These are phyloP conservation scores for Moxostoma hubbsi DNA, from an alignment of 2,797 vertebrate genomes.

Conservation along the genomic window DNA sequence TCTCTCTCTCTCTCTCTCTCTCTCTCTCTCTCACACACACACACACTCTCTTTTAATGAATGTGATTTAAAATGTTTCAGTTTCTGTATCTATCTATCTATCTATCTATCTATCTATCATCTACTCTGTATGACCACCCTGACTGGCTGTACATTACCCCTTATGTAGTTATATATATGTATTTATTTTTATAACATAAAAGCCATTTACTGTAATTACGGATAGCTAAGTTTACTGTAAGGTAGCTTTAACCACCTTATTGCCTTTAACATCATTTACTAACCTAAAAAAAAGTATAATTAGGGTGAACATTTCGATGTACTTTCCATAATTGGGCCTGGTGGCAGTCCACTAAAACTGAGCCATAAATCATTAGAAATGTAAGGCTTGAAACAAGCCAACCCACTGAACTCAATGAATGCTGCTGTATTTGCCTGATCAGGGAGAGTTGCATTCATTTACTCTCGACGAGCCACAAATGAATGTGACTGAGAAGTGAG, in stretches of 20 bases:
- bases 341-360: slow-evolving; percentile 23
- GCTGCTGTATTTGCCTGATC: slow-evolving; percentile 21
- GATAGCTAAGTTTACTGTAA: neutral
- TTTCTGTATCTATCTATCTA: neutral
- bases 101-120: too few species aligned
- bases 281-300: slow-evolving; percentile 36
- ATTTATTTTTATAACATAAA: neutral
- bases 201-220: neutral
- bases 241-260: neutral
- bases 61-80: neutral
- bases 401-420: slow-evolving; percentile 41
- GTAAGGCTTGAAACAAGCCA: slow-evolving; percentile 10
- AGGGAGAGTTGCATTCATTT: neutral
- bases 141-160: too few species aligned
- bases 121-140: too few species aligned
- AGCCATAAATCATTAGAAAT: slow-evolving; percentile 32
- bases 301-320: slow-evolving; percentile 15
- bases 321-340: slow-evolving; percentile 30
- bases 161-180: neutral
- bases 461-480: neutral
- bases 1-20: too few species aligned
- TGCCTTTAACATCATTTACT: slow-evolving; percentile 5
- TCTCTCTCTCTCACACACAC: too few species aligned
- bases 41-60: neutral
- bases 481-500: slow-evolving; percentile 26